Conservation (phyloP, 1,140 invertebrate genomes). For the Neodiprion lecontei region DNA sequence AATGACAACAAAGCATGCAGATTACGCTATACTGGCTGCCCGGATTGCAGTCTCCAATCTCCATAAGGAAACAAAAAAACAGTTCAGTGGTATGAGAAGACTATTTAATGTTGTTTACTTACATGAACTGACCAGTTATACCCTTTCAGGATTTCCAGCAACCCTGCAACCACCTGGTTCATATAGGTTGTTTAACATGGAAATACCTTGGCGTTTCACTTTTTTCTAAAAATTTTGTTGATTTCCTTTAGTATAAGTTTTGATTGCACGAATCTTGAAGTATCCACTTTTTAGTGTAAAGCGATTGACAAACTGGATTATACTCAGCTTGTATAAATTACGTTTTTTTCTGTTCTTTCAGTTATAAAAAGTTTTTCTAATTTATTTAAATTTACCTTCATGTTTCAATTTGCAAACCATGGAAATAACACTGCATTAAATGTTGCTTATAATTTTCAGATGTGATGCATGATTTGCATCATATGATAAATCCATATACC, state of each 20-base stretch:
- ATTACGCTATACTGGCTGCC: conserved; percentile 95
- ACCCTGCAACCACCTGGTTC: conserved; percentile 26
- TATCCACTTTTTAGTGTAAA: no score
- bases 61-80: conserved; percentile 95
- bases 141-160: conserved; percentile 33
- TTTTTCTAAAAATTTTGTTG: no score
- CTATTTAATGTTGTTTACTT: conserved; percentile 22
- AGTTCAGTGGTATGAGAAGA: conserved; percentile 76
- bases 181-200: conserved; percentile 36
- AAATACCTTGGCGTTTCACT: no score
- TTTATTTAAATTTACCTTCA: conserved; percentile 30
- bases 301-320: no score
- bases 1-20: conserved; percentile 95
- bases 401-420: conserved; percentile 26
- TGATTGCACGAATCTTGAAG: no score
- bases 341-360: not conserved
- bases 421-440: conserved; percentile 1
- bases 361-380: conserved; percentile 16
- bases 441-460: conserved; percentile 67
- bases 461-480: conserved; percentile 88
- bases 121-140: not conserved
- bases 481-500: conserved; percentile 78
- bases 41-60: conserved; percentile 96
- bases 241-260: no score
- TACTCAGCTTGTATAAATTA: conserved; percentile 18